Base-by-base conservation (phyloP, 2,888 invertebrate species). In the Eupithecia pulchellata region DNA sequence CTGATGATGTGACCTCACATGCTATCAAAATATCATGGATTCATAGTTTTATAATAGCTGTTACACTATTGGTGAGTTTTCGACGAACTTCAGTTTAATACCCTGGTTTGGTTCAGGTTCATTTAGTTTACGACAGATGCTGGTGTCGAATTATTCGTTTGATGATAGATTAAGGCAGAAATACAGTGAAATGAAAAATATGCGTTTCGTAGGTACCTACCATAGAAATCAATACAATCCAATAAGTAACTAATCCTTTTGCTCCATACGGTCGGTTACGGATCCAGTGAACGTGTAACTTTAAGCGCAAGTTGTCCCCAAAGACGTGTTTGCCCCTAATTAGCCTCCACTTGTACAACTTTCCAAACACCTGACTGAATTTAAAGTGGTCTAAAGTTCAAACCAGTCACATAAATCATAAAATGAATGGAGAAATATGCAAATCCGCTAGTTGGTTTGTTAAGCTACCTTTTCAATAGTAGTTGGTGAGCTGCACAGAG, bases 281-380 rank as follows among this genome's bases (percentile, higher is more conserved):
- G n/a, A n/a, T n/a, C n/a, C n/a, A n/a, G n/a, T n/a, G n/a, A 17
- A 39, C 11, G n/a, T 57, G 25, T 20, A 29, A 29, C 9, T 8
- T 8, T 29, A 29, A 30, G 27, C 2, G 9, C 14, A n/a, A 30
- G 30, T 9, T n/a, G n/a, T 32, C n/a, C 58, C n/a, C 4, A 29
- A 60, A 9, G 52, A 60, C 32, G 58, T 60, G 9, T 57, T 60
- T 32, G 20, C 14, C 74, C 71, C 74, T 74, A 62, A 75, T 77
- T 78, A 68, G 60, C 63, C 55, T 66, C 69, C 68, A 67, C 67
- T 65, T 66, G 64, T 58, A 60, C 65, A 76, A 79, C 72, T 77
- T 74, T 75, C 71, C 66, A 69, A 75, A 70, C 72, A 78, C 76
- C 78, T 75, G 77, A 78, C 73, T 72, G 77, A 76, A 78, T 79